These are phyloP conservation scores for Sclerurus mexicanus DNA, from an alignment of 2,113 vertebrate genomes.

Conservation along the genomic window DNA sequence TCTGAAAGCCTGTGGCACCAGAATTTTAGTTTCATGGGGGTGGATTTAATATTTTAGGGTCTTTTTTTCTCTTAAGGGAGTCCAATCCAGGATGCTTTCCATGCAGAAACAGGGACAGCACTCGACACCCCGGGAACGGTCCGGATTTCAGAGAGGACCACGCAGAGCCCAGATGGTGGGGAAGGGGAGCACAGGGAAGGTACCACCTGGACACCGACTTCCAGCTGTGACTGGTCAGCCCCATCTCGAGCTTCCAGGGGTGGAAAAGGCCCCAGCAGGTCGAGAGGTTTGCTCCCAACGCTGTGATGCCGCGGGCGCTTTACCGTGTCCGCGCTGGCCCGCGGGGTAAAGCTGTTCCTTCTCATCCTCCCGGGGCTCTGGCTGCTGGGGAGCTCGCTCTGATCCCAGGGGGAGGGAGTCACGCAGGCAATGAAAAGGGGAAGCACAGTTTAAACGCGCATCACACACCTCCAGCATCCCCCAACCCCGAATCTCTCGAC, in stretches of 20 bases:
- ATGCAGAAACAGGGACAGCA: fast-evolving
- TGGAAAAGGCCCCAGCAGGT: constrained; percentile 76
- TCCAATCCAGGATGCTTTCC: not conserved
- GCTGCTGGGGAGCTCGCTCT: constrained; percentile 79
- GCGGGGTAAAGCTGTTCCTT: constrained; percentile 94
- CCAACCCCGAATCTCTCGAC: not conserved
- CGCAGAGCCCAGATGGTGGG: not conserved
- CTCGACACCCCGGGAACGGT: fast-evolving
- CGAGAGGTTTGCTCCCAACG: constrained; percentile 88
- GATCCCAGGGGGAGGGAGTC: constrained; percentile 74
- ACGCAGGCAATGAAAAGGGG: constrained; percentile 60
- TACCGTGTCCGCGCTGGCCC: constrained; percentile 89
- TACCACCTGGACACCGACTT: constrained; percentile 82
- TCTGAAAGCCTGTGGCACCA: not conserved
- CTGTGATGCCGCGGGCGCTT: constrained; percentile 92
- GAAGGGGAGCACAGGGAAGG: constrained; percentile 20
- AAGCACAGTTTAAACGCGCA: not conserved
- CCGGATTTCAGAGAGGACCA: not conserved
- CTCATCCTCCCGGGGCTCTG: constrained; percentile 85
- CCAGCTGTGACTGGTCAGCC: constrained; percentile 79
- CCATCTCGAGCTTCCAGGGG: constrained; percentile 82
- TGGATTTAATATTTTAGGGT: not conserved
- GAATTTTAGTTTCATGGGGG: fast-evolving
- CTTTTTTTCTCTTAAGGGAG: not conserved
- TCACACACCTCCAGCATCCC: not conserved